Base-by-base conservation (phyloP, 2,888 invertebrate genomes). In the Diaphora mendica region DNA sequence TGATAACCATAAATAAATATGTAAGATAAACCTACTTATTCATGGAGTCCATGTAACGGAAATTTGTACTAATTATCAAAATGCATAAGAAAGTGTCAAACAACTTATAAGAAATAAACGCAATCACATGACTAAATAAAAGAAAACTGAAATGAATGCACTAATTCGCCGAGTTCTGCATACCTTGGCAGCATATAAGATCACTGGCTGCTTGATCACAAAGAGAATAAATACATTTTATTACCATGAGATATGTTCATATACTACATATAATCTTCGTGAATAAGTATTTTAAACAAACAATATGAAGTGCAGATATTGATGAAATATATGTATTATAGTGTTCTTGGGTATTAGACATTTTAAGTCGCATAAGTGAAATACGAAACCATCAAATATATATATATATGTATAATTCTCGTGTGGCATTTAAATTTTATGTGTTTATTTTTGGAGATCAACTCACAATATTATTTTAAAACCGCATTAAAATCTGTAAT, bases 141-240 rank as follows among this genome's bases (percentile, higher is more conserved):
- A 71, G 1, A 82, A 79, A 79, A 79, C 13, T 68, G 26, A 20
- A 74, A 79, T n/a, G 67, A 76, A 80, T 74, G 78, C 78, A 80
- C 75, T 77, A 77, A 64, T 77, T 51, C 69, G 77, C 79, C 44
- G 77, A 77, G 80, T 85, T 87, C 86, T 87, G 88, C 94, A 91
- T 96, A 96, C 96, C 96, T 96, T 96, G 96, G 92, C 96, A 96
- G 94, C 96, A 96, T 92, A 96, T 96, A 86, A 96, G 88, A 85
- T 96, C 96, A 91, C 95, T 91, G 93, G 96, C 96, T 90, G 96
- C 95, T 94, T 94, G 93, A 89, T 91, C 87, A 91, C 88, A 94
- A 92, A 94, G 88, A 94, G 90, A 94, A 92, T 86, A 93, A 94
- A 92, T 86, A 93, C 87, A 89, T 79, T 91, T 92, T 87, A 81